phyloP scores from a whole-genome alignment of 2,888 invertebrate genomes.

The Zonitis immaculata region DNA sequence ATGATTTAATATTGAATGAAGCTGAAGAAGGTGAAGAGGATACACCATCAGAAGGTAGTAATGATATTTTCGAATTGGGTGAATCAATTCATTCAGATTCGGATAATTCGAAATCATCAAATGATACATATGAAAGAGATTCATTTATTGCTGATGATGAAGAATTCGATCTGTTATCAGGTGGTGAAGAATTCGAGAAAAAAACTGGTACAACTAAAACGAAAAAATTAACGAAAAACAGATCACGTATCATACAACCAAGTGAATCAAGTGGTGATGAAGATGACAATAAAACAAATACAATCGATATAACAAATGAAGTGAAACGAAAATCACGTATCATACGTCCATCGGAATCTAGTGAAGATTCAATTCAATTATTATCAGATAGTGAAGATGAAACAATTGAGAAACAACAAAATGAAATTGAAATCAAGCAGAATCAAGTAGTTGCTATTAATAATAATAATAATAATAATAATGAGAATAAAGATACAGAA shows the following conservation, averaged over 20 bases:
- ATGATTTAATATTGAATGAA: not conserved
- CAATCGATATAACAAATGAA: not conserved
- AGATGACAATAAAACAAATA: not conserved
- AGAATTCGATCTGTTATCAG: conserved; percentile 10
- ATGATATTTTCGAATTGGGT: conserved; percentile 43
- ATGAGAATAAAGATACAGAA: not conserved
- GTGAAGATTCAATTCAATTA: not conserved
- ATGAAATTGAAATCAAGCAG: no score
- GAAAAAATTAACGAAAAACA: conserved; percentile 2
- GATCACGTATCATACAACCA: conserved; percentile 8
- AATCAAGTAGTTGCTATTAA: no score
- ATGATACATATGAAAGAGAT: conserved; percentile 7
- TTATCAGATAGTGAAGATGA: not conserved
- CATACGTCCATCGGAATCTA: not conserved
- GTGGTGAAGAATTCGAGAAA: conserved; percentile 7
- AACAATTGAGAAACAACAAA: not conserved
- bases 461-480: no score
- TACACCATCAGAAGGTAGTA: conserved; percentile 43
- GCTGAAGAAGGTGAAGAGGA: conserved; percentile 46
- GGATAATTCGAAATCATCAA: conserved; percentile 11
- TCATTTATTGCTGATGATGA: conserved; percentile 17
- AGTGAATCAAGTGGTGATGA: conserved; percentile 10
- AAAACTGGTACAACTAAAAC: conserved; percentile 3
- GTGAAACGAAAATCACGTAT: not conserved
- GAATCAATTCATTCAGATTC: conserved; percentile 41